phyloP scores from a whole-genome alignment of 2,888 invertebrate species.

The Tanypteryx hageni region DNA sequence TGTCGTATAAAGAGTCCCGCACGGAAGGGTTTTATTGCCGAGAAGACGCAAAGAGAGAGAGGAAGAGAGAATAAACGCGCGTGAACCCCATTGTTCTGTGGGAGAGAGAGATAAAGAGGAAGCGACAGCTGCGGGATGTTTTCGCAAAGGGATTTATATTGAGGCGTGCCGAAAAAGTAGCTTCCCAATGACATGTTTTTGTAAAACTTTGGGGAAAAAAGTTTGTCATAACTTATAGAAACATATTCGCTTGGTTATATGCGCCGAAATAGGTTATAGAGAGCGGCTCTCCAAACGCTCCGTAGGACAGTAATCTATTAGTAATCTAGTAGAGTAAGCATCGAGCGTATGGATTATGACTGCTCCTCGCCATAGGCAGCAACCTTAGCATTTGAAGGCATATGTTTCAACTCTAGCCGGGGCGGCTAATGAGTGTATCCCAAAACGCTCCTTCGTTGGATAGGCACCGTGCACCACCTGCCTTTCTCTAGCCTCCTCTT shows the following conservation, averaged over 20 bases:
- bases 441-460: not conserved
- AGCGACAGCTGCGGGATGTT: not conserved
- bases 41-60: not conserved
- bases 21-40: not conserved
- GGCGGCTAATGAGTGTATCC: not conserved
- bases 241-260: too few relatives aligned
- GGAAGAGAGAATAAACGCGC: too few relatives aligned
- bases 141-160: not conserved
- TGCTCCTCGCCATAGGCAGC: not conserved
- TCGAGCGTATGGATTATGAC: not conserved
- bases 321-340: not conserved
- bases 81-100: too few relatives aligned
- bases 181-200: too few relatives aligned
- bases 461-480: constrained; percentile 17
- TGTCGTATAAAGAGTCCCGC: not conserved
- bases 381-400: not conserved
- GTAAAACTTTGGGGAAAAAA: too few relatives aligned
- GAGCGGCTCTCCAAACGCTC: too few relatives aligned
- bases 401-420: not conserved
- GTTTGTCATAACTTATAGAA: too few relatives aligned
- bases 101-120: not conserved
- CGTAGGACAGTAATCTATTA: too few relatives aligned
- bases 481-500: not conserved
- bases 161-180: not conserved
- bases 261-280: too few relatives aligned